These are phyloP conservation scores for Buathra laborator DNA, from an alignment of 2,888 invertebrate species.

Conservation along the genomic window DNA sequence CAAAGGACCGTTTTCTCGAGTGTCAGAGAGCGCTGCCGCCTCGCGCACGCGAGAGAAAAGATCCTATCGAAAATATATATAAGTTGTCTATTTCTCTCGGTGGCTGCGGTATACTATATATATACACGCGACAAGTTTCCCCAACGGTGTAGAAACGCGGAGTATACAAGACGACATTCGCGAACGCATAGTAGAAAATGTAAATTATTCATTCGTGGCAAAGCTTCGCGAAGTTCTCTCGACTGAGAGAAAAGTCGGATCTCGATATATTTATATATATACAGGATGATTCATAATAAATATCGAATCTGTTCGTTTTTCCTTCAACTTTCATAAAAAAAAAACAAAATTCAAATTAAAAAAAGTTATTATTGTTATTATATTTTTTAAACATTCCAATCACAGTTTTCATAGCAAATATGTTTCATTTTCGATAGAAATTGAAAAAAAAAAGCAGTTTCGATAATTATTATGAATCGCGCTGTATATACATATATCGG, in stretches of 20 bases:
- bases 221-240: constrained; percentile 27
- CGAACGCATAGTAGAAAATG: constrained; percentile 31
- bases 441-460: no score
- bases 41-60: constrained; percentile 41
- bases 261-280: not conserved
- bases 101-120: not conserved
- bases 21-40: not conserved
- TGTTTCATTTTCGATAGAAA: no score
- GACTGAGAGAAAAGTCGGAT: not conserved
- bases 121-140: constrained; percentile 19
- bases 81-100: constrained; percentile 3
- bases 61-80: constrained; percentile 41
- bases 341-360: no score
- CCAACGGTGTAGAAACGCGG: not conserved
- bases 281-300: not conserved
- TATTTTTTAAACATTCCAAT: no score
- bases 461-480: no score
- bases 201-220: constrained; percentile 55
- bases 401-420: no score
- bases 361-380: no score
- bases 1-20: constrained; percentile 31
- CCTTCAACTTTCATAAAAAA: no score
- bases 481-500: not conserved
- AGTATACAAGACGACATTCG: not conserved
- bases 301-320: no score